Base-by-base conservation (phyloP, 2,797 vertebrate species). In the Atherinosoma microstoma region DNA sequence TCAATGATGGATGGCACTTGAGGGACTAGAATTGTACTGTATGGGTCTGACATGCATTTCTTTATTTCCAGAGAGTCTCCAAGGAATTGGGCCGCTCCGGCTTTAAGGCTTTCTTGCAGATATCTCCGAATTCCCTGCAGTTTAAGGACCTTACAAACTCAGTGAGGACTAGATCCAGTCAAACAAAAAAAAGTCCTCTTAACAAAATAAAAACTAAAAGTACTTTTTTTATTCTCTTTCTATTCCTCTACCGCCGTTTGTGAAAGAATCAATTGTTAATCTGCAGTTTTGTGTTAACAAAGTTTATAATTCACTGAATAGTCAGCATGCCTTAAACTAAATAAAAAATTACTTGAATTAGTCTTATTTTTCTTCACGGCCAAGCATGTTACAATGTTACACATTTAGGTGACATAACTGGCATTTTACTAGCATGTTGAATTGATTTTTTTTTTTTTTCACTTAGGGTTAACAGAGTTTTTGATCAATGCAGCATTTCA, bases 1-100 rank as follows among this genome's bases (percentile, higher is more conserved):
- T 88, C 91, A 84, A 91, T 95, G 94, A 95, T 95, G 93, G 92
- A 94, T 94, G 87, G 85, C 88, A 93, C 93, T 93, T 90, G 90
- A 92, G 94, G 92, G 93, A 95, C 84, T 89, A 54, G 88, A 91
- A 87, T 93, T 85, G 91, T 88, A 90, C 87, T 89, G 85, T 92
- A 90, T 88, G 85, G 87, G 83, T 87, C 89, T 90, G 92, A 94
- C 93, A 93, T 93, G 89, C 83, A 92, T 92, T 94, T 93, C 90
- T 91, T 93, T 93, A 92, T 94, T 94, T 94, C 85, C 86, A 84
- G 85, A 75, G 75, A 88, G 84, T 87, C 90, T 87, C 89, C 78
- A 83, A 91, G 90, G 92, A 92, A 80, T 73, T 61, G 67, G 87
- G 77, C 78, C 27, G 34, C 78, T 91, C 74, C 82, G 40, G 75